Evolutionary conservation across 2,113 vertebrate species (phyloP).

Genomic region (Australoheros scitulus): DNA sequence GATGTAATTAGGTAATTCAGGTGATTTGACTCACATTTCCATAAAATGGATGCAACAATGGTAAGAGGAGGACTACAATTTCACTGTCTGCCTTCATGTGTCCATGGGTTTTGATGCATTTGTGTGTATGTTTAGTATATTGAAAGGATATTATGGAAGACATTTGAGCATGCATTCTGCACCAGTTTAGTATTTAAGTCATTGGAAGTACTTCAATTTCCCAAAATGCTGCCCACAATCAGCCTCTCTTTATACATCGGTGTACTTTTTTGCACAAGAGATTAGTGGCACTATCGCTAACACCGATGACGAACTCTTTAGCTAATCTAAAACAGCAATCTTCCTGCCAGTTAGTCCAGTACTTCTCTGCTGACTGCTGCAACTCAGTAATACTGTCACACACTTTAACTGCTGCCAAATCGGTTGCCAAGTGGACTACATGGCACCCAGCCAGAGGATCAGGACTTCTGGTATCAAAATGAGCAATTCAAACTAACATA

Average conservation of each 20-base stretch:
- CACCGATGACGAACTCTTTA: neutral
- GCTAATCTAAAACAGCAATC: conserved; percentile 30
- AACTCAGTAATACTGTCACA: conserved; percentile 45
- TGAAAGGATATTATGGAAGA: neutral
- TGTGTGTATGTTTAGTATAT: neutral
- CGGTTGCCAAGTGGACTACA: conserved; percentile 40
- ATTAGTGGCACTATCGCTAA: conserved; percentile 35
- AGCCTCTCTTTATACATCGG: neutral
- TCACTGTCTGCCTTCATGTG: neutral
- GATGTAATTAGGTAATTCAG: neutral
- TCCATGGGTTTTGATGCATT: neutral
- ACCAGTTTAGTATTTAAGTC: neutral
- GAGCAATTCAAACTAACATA: conserved; percentile 11
- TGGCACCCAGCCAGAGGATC: conserved; percentile 44
- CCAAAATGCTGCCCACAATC: neutral
- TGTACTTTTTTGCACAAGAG: conserved; percentile 4
- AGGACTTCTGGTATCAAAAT: neutral
- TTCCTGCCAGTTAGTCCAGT: neutral
- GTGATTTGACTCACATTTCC: neutral
- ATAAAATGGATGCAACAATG: rapidly evolving
- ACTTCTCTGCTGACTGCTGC: conserved; percentile 30
- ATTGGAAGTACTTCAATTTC: conserved; percentile 6
- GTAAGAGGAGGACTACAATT: neutral
- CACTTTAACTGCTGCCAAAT: conserved; percentile 40
- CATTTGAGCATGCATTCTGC: conserved; percentile 4